These are phyloP conservation scores for Nixonia krombeini DNA, from an alignment of 1,140 invertebrate species.

Conservation along the genomic window DNA sequence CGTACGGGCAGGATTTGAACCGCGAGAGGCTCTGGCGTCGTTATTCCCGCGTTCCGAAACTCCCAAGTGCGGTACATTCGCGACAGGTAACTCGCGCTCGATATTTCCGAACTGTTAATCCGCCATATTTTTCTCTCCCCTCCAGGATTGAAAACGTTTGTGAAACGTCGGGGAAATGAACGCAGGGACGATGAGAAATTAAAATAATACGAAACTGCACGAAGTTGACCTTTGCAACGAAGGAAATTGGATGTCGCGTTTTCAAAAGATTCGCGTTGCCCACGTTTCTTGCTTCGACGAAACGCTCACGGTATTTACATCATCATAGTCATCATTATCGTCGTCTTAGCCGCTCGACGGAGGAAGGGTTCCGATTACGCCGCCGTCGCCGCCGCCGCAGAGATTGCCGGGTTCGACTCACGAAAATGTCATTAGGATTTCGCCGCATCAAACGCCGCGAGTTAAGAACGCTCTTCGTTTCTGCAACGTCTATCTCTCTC, in stretches of 20 bases:
- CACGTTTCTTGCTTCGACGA: constrained; percentile 3
- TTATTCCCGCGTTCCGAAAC: no score
- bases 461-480: constrained; percentile 47
- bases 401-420: constrained; percentile 58
- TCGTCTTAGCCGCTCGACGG: background rate
- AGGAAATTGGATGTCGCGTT: background rate
- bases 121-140: background rate
- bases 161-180: no score
- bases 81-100: no score
- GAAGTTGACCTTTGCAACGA: background rate
- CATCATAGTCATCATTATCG: constrained; percentile 7
- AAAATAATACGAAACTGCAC: background rate
- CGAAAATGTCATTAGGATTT: constrained; percentile 68
- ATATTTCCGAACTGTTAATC: background rate
- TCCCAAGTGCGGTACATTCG: no score
- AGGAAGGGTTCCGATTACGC: constrained; percentile 7
- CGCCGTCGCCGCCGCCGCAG: constrained; percentile 1
- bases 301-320: constrained; percentile 3
- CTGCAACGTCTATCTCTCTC: constrained; percentile 41
- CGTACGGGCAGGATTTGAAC: background rate
- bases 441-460: constrained; percentile 55
- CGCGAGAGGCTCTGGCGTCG: background rate
- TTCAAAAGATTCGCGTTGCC: background rate
- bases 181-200: background rate
- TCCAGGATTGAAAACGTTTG: no score